Conservation (phyloP, 2,888 invertebrate species). For the Tenthredo notha region DNA sequence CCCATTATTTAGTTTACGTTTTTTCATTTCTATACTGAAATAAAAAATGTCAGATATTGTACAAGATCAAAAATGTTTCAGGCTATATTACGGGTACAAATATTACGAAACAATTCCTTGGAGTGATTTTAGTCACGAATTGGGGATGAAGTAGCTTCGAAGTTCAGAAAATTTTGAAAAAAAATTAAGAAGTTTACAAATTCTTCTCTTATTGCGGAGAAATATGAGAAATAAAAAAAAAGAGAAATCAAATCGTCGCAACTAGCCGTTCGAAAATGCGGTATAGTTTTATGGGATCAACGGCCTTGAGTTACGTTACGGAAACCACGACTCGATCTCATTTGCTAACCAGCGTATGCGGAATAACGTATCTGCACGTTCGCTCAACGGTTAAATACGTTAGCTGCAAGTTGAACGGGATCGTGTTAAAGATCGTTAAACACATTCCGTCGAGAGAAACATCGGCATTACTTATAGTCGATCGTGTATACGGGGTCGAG, state of each 20-base stretch:
- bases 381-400: constrained; percentile 46
- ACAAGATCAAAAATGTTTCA: background rate
- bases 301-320: constrained; percentile 38
- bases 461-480: constrained; percentile 17
- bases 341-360: constrained; percentile 20
- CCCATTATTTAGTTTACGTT: background rate
- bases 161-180: background rate
- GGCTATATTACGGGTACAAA: background rate
- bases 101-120: background rate
- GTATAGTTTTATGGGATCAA: background rate
- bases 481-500: background rate
- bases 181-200: too few species aligned
- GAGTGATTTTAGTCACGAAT: background rate
- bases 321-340: constrained; percentile 28
- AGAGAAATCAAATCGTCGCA: too few species aligned
- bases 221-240: too few species aligned
- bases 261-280: background rate
- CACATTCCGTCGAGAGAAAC: constrained; percentile 14
- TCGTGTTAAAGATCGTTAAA: constrained; percentile 36
- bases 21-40: background rate
- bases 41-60: background rate
- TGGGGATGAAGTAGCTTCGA: background rate
- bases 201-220: too few species aligned
- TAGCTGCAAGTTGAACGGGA: background rate
- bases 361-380: constrained; percentile 37